Evolutionary conservation across 2,113 vertebrate genomes (phyloP), one percentile per base, ranked within the genome.

Genomic region (Macquaria australasica): DNA sequence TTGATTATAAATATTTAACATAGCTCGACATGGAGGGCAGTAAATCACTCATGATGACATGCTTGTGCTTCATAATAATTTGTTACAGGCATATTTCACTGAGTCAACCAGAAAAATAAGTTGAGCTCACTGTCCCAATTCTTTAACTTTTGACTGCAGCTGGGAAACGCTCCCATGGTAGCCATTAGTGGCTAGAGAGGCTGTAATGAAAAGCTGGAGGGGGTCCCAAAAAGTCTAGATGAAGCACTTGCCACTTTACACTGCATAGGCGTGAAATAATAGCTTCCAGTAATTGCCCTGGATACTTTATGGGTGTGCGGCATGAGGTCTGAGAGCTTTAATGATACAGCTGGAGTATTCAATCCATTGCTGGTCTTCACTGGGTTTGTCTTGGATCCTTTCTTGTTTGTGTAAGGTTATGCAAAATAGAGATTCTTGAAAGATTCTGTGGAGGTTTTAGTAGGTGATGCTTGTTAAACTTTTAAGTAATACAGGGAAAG

Each of bases 161-260:
- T 88, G 73, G 69, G 77, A 88, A 90, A 87, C 37, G 12, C 77
- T 91, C 89, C 78, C 71, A n/a, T 80, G 82, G 73, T 78, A 85
- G 82, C 90, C 76, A 88, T 92, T 92, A 91, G 80, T 68, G 74
- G 77, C 78, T 66, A 41, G 86, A 88, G 85, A 92, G 79, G 80
- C 85, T 82, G 77, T 84, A 93, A 91, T 92, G 79, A 91, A 90
- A 88, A 90, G 77, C 88, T 90, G 86, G 85, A 91, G 86, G 85
- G 88, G 79, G 77, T 84, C 92, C 88, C 79, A 85, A 88, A 90
- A 90, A 87, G 82, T 86, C 90, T 71, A 81, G 86, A 89, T 91
- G 79, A 90, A 87, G 89, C 86, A 73, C 76, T 91, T 86, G 82
- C 74, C 85, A 86, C 86, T 89, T 91, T 81, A 75, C 70, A 77